A percentile compares a stretch with the other conserved stretches of the same genome.
phyloP scores from a whole-genome alignment of 1,140 invertebrate genomes.

The Anagrus nilaparvatae region DNA sequence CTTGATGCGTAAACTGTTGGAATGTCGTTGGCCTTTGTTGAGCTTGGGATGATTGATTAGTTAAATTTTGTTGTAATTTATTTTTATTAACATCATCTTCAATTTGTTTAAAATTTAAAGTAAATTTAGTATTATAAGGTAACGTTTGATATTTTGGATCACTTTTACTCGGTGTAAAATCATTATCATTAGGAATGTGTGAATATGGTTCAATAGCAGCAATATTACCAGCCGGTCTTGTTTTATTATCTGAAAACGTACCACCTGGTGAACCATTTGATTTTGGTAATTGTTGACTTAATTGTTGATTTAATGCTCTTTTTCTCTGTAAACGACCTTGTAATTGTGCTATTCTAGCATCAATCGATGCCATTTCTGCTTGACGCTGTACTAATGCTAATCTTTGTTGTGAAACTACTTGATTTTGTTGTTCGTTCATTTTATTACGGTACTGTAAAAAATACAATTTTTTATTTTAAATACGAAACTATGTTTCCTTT shows the following conservation, averaged over 20 bases:
- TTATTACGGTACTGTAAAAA: slow-evolving; percentile 83
- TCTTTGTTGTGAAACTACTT: slow-evolving; percentile 72
- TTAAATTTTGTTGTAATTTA: slow-evolving; percentile 38
- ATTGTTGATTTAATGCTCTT: slow-evolving; percentile 72
- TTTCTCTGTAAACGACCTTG: slow-evolving; percentile 84
- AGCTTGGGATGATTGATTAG: slow-evolving; percentile 38
- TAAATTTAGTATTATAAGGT: slow-evolving; percentile 80
- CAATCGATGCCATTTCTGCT: slow-evolving; percentile 83
- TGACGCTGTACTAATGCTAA: slow-evolving; percentile 76
- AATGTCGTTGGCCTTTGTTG: slow-evolving; percentile 27
- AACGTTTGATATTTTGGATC: slow-evolving; percentile 90
- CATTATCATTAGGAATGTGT: slow-evolving; percentile 62
- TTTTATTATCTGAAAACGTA: too few species aligned
- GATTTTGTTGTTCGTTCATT: slow-evolving; percentile 88
- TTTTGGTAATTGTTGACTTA: slow-evolving; percentile 61
- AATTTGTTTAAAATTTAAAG: slow-evolving; percentile 44
- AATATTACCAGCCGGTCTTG: slow-evolving; percentile 54
- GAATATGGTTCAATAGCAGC: slow-evolving; percentile 86
- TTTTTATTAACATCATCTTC: slow-evolving; percentile 41
- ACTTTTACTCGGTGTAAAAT: slow-evolving; percentile 63
- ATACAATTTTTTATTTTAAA: neutral
- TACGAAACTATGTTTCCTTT: too few species aligned
- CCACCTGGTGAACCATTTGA: slow-evolving; percentile 37
- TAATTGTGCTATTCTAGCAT: slow-evolving; percentile 84
- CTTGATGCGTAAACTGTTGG: slow-evolving; percentile 38